Evolutionary conservation across 2,888 invertebrate genomes (phyloP), one percentile per base, ranked within the genome.

Genomic region (Pyrochroa serraticornis): DNA sequence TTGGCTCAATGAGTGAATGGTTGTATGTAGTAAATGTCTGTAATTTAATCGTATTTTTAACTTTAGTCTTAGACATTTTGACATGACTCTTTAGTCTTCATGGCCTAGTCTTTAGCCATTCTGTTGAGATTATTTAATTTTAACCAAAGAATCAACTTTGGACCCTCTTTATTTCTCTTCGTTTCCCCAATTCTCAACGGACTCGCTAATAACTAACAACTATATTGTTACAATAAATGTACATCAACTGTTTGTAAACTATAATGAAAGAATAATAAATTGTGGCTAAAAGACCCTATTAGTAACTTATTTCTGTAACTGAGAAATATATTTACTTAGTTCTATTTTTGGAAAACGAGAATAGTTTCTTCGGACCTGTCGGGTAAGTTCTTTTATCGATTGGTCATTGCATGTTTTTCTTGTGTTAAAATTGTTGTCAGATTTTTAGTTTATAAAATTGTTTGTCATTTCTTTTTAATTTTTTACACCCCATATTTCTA

Each of bases 371-470:
- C 22, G 22, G 22, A 5, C 22, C 22, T 22, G 22, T 22, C 22
- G 22, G 73, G 73, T 73, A 72, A 73, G 73, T 73, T 60, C 8
- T 51, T 31, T 43, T 39, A 43, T 54, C 44, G 44, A 45, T 46
- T 22, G 22, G 22, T 22, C 54, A 43, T 46, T 68, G 65, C 63
- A 63, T 67, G 62, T 64, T 68, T 56, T 62, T 65, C 50, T 65
- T 70, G 67, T 71, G 70, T 65, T 70, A 67, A 74, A 73, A 75
- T 75, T 75, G 75, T 75, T 75, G 75, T 75, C 75, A 75, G 75
- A 71, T 71, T 71, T 71, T 62, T 55, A 10, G 44, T 73, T 64
- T 61, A 44, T 58, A 60, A 42, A 31, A 50, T 48, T 43, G 50
- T 57, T 55, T 54, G 37, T 58, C 12, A 41, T 51, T 44, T 50